Base-by-base conservation (phyloP, 2,797 vertebrate species). In the Semotilus atromaculatus region DNA sequence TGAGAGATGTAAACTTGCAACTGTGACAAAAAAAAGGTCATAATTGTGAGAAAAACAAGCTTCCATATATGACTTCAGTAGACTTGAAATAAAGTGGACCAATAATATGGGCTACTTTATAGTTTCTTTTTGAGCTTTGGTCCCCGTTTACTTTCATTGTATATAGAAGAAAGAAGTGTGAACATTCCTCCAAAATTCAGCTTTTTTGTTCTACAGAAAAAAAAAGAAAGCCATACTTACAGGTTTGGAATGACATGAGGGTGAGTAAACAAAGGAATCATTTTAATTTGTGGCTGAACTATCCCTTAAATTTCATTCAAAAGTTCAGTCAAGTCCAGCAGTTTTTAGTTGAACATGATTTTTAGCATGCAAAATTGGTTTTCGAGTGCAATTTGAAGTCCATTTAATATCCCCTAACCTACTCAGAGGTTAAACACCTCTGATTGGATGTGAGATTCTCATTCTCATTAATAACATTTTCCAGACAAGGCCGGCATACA, bases 381-480 rank as follows among this genome's bases (percentile, higher is more conserved):
- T 83, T 51, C 36, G 18, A 84, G 38, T 8, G 18, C 51, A 40
- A 43, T 71, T 21, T 53, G 7, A 70, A n/a, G 45, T 29, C 55
- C 53, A 34, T 67, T 78, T 73, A 64, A 72, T 48, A 9, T 21
- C 34, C 55, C 21, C n/a, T 76, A 76, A 60, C 70, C 62, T n/a
- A 79, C 60, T 53, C 64, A 62, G 75, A 83, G 67, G 43, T 29
- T 58, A 23, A 48, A 31, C 43, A 19, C n/a, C 11, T 36, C 70
- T 86, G 29, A 80, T 80, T 83, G 48, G 29, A 86, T 58, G 60
- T 80, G 81, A 80, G 76, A 84, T 31, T 38, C 77, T 81, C 81
- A 36, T 48, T 48, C 45, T 5, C 16, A 48, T 48, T 6, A 81
- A 87, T 84, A 70, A 43, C 31, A 87, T 43, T 76, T 83, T 48